Conservation (phyloP, 2,113 vertebrate genomes). For the Peromyscus leucopus region DNA sequence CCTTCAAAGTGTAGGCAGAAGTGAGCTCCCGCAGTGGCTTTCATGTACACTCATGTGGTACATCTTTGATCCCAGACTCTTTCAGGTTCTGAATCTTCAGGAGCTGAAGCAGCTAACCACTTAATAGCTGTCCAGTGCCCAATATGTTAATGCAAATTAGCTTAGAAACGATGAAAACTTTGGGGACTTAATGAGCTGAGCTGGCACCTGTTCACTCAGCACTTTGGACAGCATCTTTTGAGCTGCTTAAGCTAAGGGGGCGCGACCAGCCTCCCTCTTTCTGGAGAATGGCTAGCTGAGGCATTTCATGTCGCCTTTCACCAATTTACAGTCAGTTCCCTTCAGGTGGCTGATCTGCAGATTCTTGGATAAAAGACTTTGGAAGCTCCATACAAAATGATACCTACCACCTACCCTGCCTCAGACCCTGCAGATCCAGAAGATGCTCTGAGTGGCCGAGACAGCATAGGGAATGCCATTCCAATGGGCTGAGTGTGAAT, state of each 20-base stretch:
- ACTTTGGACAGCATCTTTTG: not conserved
- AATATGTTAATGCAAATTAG: slow-evolving; percentile 59
- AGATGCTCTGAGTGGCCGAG: not conserved
- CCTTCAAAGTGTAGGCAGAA: not conserved
- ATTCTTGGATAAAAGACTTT: not conserved
- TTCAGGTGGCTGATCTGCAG: not conserved
- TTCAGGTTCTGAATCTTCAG: slow-evolving; percentile 58
- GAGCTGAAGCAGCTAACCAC: slow-evolving; percentile 20
- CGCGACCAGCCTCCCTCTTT: slow-evolving; percentile 12
- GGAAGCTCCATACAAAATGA: not conserved
- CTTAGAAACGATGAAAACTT: slow-evolving; percentile 66
- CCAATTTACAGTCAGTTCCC: not conserved
- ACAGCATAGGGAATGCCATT: not conserved
- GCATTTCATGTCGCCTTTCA: not conserved
- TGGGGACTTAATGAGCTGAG: slow-evolving; percentile 72
- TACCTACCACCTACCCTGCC: not conserved
- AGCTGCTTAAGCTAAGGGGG: not conserved
- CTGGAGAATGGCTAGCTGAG: slow-evolving; percentile 9
- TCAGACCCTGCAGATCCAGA: rapidly evolving
- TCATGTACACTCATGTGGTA: not conserved
- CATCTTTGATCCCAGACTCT: slow-evolving; percentile 58
- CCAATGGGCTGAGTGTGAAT: not conserved
- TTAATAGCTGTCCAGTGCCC: slow-evolving; percentile 16
- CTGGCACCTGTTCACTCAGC: slow-evolving; percentile 62
- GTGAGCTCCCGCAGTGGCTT: rapidly evolving